Percentiles rank a stretch among this genome's conserved stretches.
phyloP scores from a whole-genome alignment of 2,113 vertebrate species.

The Melospiza melodia region DNA sequence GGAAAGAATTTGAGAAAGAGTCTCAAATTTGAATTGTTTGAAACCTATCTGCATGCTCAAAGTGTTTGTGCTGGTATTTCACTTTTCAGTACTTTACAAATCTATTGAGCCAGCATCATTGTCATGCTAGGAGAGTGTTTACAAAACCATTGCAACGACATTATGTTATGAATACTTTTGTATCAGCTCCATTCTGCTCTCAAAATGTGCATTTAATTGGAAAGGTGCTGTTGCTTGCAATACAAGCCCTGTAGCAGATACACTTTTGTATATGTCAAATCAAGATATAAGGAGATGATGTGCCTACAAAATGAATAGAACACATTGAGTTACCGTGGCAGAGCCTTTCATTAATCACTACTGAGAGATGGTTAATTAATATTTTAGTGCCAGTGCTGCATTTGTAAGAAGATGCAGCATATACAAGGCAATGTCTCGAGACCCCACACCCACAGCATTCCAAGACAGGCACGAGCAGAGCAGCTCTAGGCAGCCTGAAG shows the following conservation, averaged over 20 bases:
- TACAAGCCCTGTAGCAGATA: background rate
- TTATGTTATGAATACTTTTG: background rate
- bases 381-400: background rate
- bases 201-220: constrained; percentile 24
- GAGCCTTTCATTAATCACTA: constrained; percentile 31
- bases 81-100: background rate
- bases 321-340: constrained; percentile 31
- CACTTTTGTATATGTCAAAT: constrained; percentile 33
- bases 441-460: background rate
- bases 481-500: background rate
- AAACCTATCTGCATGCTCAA: background rate
- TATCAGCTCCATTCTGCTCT: background rate
- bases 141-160: background rate
- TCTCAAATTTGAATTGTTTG: background rate
- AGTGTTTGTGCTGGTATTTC: background rate
- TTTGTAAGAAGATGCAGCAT: background rate
- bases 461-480: background rate
- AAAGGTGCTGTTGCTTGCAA: constrained; percentile 10
- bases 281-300: constrained; percentile 19
- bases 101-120: background rate
- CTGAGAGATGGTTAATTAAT: background rate
- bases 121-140: background rate
- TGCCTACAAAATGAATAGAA: constrained; percentile 28
- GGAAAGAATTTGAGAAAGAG: background rate
- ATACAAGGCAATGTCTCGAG: background rate